Evolutionary conservation across 2,888 invertebrate species (phyloP).

Genomic region (Pristionchus japonicus): DNA sequence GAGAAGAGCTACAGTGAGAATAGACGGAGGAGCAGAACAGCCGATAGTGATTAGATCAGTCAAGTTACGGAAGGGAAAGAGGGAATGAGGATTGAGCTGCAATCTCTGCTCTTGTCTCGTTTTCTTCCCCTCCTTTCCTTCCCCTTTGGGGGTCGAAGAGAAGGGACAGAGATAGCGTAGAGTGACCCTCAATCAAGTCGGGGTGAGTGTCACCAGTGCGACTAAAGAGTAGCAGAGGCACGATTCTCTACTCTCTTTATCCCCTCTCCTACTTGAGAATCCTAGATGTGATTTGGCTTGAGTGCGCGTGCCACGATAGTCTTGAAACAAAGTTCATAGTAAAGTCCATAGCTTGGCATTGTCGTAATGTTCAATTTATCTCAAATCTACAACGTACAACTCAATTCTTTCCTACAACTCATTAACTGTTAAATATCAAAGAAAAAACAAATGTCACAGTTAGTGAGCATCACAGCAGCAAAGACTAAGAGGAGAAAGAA

Average conservation of each 20-base stretch:
- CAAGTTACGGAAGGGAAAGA: slow-evolving; percentile 26
- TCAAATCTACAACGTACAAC: no score
- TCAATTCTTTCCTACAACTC: no score
- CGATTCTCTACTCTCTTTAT: not conserved
- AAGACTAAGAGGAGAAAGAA: not conserved
- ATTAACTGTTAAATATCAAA: not conserved
- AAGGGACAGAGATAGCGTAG: not conserved
- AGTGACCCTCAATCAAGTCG: slow-evolving; percentile 41
- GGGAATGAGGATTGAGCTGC: not conserved
- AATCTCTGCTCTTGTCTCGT: not conserved
- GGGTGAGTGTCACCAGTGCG: slow-evolving; percentile 13
- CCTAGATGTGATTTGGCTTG: slow-evolving; percentile 31
- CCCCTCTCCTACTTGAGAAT: slow-evolving; percentile 17
- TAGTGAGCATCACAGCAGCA: not conserved
- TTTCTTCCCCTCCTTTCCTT: not conserved
- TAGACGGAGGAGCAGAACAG: not conserved
- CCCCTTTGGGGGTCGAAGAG: slow-evolving; percentile 37
- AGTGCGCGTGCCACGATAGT: not conserved
- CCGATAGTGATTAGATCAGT: slow-evolving; percentile 23
- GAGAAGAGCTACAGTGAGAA: not conserved
- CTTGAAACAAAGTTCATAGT: not conserved
- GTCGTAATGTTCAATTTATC: no score
- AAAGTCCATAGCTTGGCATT: no score
- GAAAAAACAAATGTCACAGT: not conserved
- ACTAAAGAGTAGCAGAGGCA: slow-evolving; percentile 5